Conservation (phyloP, 2,797 vertebrate species). For the Adelosebastes latens region DNA sequence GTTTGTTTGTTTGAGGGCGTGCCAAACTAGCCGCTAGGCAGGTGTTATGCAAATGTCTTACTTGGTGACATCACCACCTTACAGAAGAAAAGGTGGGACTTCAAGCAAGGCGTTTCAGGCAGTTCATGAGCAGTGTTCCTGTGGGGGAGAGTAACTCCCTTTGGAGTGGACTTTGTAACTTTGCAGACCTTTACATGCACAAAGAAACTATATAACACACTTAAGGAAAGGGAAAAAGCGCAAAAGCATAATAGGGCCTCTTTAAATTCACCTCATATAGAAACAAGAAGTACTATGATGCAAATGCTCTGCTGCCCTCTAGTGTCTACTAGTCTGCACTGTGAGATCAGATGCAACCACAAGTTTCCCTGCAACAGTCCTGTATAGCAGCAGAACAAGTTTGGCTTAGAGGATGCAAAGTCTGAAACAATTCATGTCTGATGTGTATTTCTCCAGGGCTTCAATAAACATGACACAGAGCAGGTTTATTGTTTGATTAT, state of each 20-base stretch:
- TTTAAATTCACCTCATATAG: neutral
- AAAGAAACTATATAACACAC: too few relatives aligned
- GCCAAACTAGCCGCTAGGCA: too few relatives aligned
- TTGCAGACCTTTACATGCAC: too few relatives aligned
- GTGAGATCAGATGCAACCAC: neutral
- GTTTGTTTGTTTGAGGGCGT: too few relatives aligned
- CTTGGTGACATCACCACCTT: too few relatives aligned
- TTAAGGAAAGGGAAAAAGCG: neutral
- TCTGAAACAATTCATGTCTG: neutral
- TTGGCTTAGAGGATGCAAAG: neutral
- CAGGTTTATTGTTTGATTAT: neutral
- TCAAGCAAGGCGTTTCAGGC: too few relatives aligned
- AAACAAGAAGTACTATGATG: neutral
- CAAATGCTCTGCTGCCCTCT: conserved; percentile 36
- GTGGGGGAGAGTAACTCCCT: too few relatives aligned
- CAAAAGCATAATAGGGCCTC: too few relatives aligned
- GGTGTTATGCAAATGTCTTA: too few relatives aligned
- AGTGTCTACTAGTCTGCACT: conserved; percentile 3
- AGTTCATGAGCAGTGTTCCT: too few relatives aligned
- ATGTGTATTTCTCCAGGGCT: neutral
- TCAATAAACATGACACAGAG: neutral
- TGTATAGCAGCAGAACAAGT: neutral
- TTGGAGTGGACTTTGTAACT: too few relatives aligned
- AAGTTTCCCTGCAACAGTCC: neutral
- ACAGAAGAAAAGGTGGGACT: too few relatives aligned